Evolutionary conservation across 1,140 invertebrate genomes (phyloP).

Genomic region (Diabrotica virgifera): DNA sequence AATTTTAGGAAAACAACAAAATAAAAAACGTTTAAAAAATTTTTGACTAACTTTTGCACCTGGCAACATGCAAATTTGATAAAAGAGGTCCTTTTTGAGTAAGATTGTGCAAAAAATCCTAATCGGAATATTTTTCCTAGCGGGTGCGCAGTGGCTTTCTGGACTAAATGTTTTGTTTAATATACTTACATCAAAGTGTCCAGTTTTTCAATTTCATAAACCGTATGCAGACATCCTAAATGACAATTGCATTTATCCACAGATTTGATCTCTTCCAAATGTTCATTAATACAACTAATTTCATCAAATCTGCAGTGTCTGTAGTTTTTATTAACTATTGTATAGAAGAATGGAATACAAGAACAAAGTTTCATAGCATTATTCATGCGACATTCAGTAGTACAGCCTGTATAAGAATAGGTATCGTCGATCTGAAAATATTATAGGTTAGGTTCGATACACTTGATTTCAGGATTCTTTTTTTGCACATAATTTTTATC

Average conservation of each 20-base stretch:
- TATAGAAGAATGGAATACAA: conserved; percentile 68
- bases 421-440: conserved; percentile 51
- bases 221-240: conserved; percentile 66
- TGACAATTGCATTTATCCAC: conserved; percentile 62
- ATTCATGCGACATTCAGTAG: conserved; percentile 66
- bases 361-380: conserved; percentile 57
- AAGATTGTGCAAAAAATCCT: too few relatives aligned
- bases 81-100: too few relatives aligned
- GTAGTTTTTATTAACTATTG: conserved; percentile 47
- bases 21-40: too few relatives aligned
- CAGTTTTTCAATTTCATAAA: conserved; percentile 67
- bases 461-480: too few relatives aligned
- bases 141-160: too few relatives aligned
- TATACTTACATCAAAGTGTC: conserved; percentile 5
- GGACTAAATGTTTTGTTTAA: too few relatives aligned
- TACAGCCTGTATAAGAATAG: conserved; percentile 68
- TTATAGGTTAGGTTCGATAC: too few relatives aligned
- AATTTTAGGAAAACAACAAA: too few relatives aligned
- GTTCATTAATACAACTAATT: conserved; percentile 56
- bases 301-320: conserved; percentile 57
- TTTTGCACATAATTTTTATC: too few relatives aligned
- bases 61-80: too few relatives aligned
- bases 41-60: too few relatives aligned
- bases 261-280: conserved; percentile 56
- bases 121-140: too few relatives aligned